These are phyloP conservation scores for Nicator chloris DNA, from an alignment of 2,113 vertebrate species.

Conservation along the genomic window DNA sequence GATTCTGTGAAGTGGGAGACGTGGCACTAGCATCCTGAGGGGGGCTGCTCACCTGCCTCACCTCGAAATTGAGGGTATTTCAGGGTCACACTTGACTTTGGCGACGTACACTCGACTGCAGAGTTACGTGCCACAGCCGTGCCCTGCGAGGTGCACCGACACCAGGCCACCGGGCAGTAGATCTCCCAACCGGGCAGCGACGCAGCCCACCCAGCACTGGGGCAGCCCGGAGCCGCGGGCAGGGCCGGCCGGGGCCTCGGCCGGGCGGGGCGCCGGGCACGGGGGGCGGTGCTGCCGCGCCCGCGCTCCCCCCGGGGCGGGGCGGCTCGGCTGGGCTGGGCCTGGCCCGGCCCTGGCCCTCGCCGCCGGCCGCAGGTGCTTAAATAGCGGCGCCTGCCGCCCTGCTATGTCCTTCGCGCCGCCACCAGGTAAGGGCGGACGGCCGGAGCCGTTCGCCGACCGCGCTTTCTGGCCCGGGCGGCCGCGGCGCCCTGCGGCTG, in stretches of 20 bases:
- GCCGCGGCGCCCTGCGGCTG: neutral
- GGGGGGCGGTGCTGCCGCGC: too few species aligned
- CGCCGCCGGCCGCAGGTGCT: neutral
- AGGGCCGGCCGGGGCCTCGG: neutral
- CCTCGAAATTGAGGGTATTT: rapidly evolving
- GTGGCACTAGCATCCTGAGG: rapidly evolving
- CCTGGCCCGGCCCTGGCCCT: neutral
- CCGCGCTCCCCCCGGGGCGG: too few species aligned
- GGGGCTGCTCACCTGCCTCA: neutral
- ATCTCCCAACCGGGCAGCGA: too few species aligned
- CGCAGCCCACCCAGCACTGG: too few species aligned
- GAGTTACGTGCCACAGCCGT: rapidly evolving
- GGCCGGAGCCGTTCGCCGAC: neutral
- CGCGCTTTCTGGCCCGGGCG: too few species aligned
- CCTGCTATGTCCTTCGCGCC: neutral
- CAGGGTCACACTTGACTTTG: neutral
- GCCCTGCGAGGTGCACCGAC: rapidly evolving
- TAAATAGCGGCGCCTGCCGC: neutral
- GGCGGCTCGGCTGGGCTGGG: too few species aligned
- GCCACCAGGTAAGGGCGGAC: neutral
- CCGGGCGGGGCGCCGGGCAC: neutral
- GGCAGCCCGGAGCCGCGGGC: neutral
- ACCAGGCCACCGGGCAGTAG: rapidly evolving
- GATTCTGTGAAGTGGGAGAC: neutral
- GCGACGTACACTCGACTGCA: rapidly evolving